phyloP scores from a whole-genome alignment of 2,113 vertebrate species.

The Clarias batrachus region DNA sequence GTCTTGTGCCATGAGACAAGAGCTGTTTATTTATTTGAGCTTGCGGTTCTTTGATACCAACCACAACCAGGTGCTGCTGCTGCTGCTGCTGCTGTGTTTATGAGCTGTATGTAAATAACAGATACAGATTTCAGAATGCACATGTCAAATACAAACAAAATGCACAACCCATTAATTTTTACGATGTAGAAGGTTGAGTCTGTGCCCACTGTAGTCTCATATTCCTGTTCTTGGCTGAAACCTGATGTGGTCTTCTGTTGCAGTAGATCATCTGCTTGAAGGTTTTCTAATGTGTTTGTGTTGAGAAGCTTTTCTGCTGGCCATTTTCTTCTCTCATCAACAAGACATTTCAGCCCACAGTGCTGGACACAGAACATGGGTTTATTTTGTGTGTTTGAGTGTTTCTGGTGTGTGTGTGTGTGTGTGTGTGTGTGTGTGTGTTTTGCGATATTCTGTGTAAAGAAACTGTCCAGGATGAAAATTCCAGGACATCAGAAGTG shows the following conservation, averaged over 20 bases:
- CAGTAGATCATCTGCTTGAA: not conserved
- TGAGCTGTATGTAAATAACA: not conserved
- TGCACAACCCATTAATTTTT: no score
- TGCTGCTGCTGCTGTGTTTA: not conserved
- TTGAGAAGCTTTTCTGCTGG: not conserved
- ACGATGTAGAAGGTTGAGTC: not conserved
- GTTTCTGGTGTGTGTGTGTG: no score
- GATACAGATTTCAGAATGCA: not conserved
- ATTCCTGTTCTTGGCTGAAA: not conserved
- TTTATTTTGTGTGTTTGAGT: no score
- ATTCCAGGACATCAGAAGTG: not conserved
- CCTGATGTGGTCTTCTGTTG: not conserved
- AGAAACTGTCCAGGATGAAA: not conserved
- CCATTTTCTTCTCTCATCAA: not conserved
- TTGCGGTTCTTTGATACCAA: not conserved
- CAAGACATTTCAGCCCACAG: no score
- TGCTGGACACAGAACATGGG: no score
- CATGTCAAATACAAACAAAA: not conserved
- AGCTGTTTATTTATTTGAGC: not conserved
- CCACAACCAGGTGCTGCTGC: not conserved
- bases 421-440: no score
- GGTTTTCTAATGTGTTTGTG: not conserved
- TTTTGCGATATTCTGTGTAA: not conserved
- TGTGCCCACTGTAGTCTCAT: not conserved
- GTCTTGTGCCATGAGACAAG: not conserved